Evolutionary conservation across 1,140 invertebrate genomes (phyloP), one percentile per base, ranked within the genome.

Genomic region (Drosophila santomea): DNA sequence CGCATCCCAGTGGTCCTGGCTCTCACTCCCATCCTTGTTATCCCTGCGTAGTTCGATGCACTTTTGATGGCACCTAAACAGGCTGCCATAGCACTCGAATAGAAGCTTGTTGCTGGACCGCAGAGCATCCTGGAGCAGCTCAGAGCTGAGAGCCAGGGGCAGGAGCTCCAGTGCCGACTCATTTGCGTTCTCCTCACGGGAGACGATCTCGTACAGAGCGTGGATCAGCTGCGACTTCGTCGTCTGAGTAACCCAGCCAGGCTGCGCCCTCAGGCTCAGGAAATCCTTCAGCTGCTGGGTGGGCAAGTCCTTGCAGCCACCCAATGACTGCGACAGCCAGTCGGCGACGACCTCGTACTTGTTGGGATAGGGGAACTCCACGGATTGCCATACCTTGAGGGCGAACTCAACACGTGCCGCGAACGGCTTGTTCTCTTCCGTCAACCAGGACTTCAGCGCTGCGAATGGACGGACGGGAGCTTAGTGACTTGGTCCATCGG

Each of bases 331-430:
- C 3, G 63, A 17, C 14, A 92, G 66, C 91, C 91, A 92, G 32
- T 78, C 44, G 4, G 89, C 48, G 11, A 92, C 54, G 12, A 85
- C 50, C 51, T 92, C 90, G 43, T 91, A 86, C 80, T 92, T 92
- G 41, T 61, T 79, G 17, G 69, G 57, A 23, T 90, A 75, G 2
- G 66, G 60, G n/a, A 91, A 92, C 32, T 92, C 91, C 2, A 79
- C 68, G 0, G 91, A 92, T 56, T 85, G 85, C 90, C 91, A 92
- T 5, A 80, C 78, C 54, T 91, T 91, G 2, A 91, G 67, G 4
- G 88, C 81, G 48, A 92, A 92, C 8, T 78, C 73, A 23, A 92
- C 35, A 55, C 84, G 90, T 54, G 79, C 60, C 11, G 59, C 23
- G 11, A 74, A 90, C 6, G 58, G 20, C 23, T 90, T 88, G 43